Evolutionary conservation across 2,888 invertebrate genomes (phyloP), one percentile per base, ranked within the genome.

Genomic region (Aphidoletes aphidimyza): DNA sequence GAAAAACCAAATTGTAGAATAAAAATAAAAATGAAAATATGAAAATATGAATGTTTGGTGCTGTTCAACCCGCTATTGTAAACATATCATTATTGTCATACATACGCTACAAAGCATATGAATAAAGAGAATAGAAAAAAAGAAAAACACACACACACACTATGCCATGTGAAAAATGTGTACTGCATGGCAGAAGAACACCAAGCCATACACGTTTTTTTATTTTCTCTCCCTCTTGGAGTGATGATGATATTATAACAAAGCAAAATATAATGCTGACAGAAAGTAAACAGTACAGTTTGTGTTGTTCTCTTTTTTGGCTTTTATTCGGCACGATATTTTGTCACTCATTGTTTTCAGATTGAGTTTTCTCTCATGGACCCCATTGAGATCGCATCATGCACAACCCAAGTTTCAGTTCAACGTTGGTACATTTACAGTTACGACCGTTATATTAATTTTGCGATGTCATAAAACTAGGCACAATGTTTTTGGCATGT

Each of bases 371-470:
- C 14, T n/a, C 22, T 54, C n/a, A n/a, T 69, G 69, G 17, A 5
- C 47, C 11, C 11, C 47, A 47, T 54, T 54, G 49, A 49, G 49
- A 49, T 49, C 49, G 9, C 49, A 49, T 3, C 49, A 49, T 49
- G 3, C 2, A 9, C 26, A 30, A 34, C 30, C 19, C 11, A 17
- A 19, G 11, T 39, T 22, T 54, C 42, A 42, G 8, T 42, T 42
- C 42, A 42, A 42, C 14, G 42, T 42, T 14, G 42, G 69, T 30
- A 69, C 69, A 69, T 69, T 69, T 69, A 19, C 69, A 30, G 30
- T 69, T 69, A 69, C 30, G 69, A 69, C 69, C 69, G 69, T 69
- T 69, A 30, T 26, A 54, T 69, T 69, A 34, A 69, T 69, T 30
- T 69, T 54, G 54, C 54, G 5, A 54, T 54, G 22, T 14, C 22